Conservation (phyloP, 2,888 invertebrate genomes). For the Sphaerophoria taeniata region DNA sequence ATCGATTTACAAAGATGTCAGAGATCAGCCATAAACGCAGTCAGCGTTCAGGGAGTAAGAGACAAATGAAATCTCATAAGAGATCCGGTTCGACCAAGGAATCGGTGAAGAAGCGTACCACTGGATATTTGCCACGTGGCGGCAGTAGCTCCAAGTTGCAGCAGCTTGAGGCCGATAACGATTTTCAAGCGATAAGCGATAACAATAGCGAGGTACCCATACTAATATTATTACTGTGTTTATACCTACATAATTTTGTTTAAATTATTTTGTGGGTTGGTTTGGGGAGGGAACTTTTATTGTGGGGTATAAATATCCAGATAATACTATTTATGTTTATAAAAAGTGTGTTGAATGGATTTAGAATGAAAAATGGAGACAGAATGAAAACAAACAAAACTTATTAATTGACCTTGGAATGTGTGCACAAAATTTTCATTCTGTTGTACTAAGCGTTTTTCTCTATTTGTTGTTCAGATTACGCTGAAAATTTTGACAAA, state of each 20-base stretch:
- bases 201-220: constrained; percentile 62
- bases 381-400: neutral
- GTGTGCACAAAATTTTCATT: no score
- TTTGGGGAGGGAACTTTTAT: neutral
- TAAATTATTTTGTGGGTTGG: neutral
- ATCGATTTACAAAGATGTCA: constrained; percentile 60
- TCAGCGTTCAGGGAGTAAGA: constrained; percentile 47
- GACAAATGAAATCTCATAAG: constrained; percentile 32
- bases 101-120: constrained; percentile 41
- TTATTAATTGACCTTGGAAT: no score
- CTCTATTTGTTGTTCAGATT: no score
- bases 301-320: neutral
- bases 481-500: no score
- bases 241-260: constrained; percentile 51
- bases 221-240: constrained; percentile 43
- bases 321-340: constrained; percentile 17
- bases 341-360: neutral
- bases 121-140: constrained; percentile 76
- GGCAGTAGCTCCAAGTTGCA: constrained; percentile 79
- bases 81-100: constrained; percentile 31
- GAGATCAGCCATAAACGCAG: constrained; percentile 40
- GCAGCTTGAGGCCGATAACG: constrained; percentile 76
- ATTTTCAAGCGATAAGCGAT: constrained; percentile 25
- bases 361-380: no score
- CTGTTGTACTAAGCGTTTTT: no score